phyloP scores from a whole-genome alignment of 2,888 invertebrate species.

The Chrysomela aeneicollis region DNA sequence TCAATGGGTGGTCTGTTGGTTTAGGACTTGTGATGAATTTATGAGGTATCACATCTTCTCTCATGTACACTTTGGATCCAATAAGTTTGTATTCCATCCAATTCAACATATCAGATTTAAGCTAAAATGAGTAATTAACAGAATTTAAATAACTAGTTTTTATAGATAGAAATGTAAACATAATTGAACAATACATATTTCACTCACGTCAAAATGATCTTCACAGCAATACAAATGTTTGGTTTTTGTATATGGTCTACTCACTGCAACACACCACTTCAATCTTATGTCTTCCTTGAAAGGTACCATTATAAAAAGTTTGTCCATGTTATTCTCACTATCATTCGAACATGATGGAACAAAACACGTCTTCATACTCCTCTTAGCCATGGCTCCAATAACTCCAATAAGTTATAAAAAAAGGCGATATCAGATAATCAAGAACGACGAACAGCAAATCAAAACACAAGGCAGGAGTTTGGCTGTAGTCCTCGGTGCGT shows the following conservation, averaged over 20 bases:
- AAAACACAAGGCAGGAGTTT: too few relatives aligned
- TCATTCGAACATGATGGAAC: neutral
- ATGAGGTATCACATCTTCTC: constrained; percentile 12
- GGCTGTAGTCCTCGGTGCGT: too few relatives aligned
- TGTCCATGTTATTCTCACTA: neutral
- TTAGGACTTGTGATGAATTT: constrained; percentile 8
- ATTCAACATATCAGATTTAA: constrained; percentile 4
- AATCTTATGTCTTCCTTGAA: neutral
- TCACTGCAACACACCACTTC: constrained; percentile 8
- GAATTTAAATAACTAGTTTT: neutral
- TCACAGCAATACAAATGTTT: neutral
- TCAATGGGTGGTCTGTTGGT: neutral
- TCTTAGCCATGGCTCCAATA: too few relatives aligned
- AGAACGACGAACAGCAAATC: too few relatives aligned
- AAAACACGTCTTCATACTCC: too few relatives aligned
- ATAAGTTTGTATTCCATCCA: constrained; percentile 16
- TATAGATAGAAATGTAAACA: neutral
- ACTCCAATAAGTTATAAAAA: too few relatives aligned
- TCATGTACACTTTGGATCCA: constrained; percentile 8
- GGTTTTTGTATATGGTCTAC: neutral
- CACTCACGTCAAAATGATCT: constrained; percentile 11
- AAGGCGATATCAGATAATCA: too few relatives aligned
- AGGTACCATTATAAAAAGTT: constrained; percentile 6
- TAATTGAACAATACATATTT: neutral
- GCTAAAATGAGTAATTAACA: neutral